Base-by-base conservation (phyloP, 2,113 vertebrate genomes). In the Vulpes lagopus region DNA sequence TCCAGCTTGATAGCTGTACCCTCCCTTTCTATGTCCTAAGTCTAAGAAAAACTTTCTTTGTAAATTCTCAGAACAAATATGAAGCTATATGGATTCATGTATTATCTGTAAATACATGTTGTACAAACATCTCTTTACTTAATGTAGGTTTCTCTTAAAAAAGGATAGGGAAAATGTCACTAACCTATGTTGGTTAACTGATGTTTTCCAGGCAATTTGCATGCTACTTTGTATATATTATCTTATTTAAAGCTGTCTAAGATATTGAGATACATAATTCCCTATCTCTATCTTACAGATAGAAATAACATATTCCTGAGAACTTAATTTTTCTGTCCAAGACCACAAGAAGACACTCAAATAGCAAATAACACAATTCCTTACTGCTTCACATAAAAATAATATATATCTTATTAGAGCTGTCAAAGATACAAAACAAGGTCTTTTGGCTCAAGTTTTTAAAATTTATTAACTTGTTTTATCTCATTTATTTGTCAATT, bases 341-440 rank as follows among this genome's bases (percentile, higher is more conserved):
- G 57, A 80, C 80, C 84, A 95, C 55, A 95, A 93, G 53, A 69
- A 82, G 74, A 94, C 69, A 8, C 11, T 84, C 8, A 9, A 53
- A 55, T 91, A 93, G 89, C 51, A 95, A 95, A 84, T 30, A 83
- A 27, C 23, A 65, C 59, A 92, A 73, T 89, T 92, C 20, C 94
- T 83, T 92, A 69, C 9, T 53, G 53, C 9, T 59, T 92, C 51
- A 80, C 17, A 35, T 74, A 53, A 92, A 92, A 92, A 84, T 81
- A 94, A 78, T 78, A 84, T 76, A 49, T 83, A 76, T 51, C 43
- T 43, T 92, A 96, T 38, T 59, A 95, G 27, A 95, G 20, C 32
- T 73, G 81, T 81, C 71, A 94, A 57, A 43, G 4, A 82, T 35
- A 83, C 5, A 87, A 82, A 76, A 17, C 9, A 87, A 96, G 27